Evolutionary conservation across 1,140 invertebrate species (phyloP), one percentile per base, ranked within the genome.

Genomic region (Heliconius congener): DNA sequence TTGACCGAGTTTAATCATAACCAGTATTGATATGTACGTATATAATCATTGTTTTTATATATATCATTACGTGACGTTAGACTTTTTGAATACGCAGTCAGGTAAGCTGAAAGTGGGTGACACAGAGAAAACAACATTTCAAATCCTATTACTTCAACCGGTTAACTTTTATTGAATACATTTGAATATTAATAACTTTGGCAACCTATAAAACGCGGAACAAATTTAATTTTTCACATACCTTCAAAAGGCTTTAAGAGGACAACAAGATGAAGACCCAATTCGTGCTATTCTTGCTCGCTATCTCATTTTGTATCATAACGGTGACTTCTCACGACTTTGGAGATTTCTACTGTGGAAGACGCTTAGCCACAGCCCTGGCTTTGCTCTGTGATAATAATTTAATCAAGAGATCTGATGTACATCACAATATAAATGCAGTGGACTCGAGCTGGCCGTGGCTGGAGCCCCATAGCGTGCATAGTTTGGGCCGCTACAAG

Each of bases 201-300:
- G 23, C 60, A 30, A 16, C 60, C 60, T 66, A 66, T 66, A 66
- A 66, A 66, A 66, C 60, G 60, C 9, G 23, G 27, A 66, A 66
- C 23, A 66, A 66, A 30, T 66, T 66, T 18, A 30, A 30, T 66
- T 66, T 66, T 66, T 9, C 4, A 30, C 60, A 66, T 66, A 66
- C 60, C 13, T 66, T 27, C 34, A 66, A 66, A 16, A 30, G 27
- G 9, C 42, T 46, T n/a, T 66, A 66, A 16, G 60, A 27, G 60
- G 16, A 66, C 27, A 66, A 66, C 60, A 66, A 66, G 60, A 66
- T 66, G 60, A 66, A 66, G 60, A 66, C 60, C 11, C 60, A 66
- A 30, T 66, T 23, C 9, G 23, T 18, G 13, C 60, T 66, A 66
- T 66, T 66, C n/a, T 66, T 66, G 3, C 13, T 66, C 27, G 60